Evolutionary conservation across 2,888 invertebrate genomes (phyloP).

Genomic region (Drosophila sordidapex): DNA sequence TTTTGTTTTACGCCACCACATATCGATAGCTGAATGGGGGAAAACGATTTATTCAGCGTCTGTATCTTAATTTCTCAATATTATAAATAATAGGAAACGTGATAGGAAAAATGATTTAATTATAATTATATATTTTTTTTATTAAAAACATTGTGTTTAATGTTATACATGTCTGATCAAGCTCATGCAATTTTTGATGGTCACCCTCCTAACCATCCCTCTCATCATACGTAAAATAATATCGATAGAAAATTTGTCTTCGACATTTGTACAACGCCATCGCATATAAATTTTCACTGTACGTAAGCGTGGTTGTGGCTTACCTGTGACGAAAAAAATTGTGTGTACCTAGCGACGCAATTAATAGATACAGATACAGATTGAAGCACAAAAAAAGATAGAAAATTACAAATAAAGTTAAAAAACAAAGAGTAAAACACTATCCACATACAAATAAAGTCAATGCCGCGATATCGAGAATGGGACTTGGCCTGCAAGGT

Average conservation of each 20-base stretch:
- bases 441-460: constrained; percentile 10
- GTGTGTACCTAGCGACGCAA: constrained; percentile 55
- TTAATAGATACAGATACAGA: constrained; percentile 27
- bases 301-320: constrained; percentile 54
- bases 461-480: constrained; percentile 87
- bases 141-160: neutral
- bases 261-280: neutral
- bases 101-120: neutral
- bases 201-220: neutral
- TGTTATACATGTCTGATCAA: neutral
- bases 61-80: neutral
- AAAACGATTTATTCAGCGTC: neutral
- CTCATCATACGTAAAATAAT: neutral
- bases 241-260: neutral
- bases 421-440: neutral
- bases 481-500: constrained; percentile 95
- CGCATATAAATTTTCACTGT: constrained; percentile 37
- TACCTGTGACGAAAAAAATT: constrained; percentile 34
- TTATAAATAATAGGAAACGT: neutral
- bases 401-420: constrained; percentile 12
- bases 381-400: neutral
- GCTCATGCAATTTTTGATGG: neutral
- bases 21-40: neutral
- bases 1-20: constrained; percentile 10
- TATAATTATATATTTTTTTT: neutral